Evolutionary conservation across 2,888 invertebrate species (phyloP), one percentile per base, ranked within the genome.

Genomic region (Cheilosia soror): DNA sequence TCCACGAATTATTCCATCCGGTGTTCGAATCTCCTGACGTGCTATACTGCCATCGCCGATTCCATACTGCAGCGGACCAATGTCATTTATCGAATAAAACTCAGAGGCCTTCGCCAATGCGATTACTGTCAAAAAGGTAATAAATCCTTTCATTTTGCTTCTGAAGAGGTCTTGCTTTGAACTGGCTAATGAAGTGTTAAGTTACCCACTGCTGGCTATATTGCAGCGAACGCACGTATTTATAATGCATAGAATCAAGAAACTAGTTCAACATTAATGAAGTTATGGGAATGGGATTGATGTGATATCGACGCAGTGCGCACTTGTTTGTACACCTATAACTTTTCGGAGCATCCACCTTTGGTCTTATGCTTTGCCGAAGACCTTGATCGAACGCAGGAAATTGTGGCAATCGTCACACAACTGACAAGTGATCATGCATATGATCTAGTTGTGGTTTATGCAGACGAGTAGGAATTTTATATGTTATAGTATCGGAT

Each of bases 1-100:
- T 71, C 90, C 90, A 81, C 89, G 88, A 25, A 89, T 88, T 47
- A 89, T 86, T 15, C 90, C 90, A 63, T 89, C 89, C 0, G 68
- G 65, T 5, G 87, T 75, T 11, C 78, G 76, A 29, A 77, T 42
- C 42, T 85, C 85, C 65, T 87, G 84, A 40, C 66, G 57, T 13
- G 87, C 20, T 11, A 73, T 57, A 69, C 76, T 75, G 0, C 79
- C 86, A 58, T 66, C 72, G 11, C 49, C 60, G 20, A 75, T 47
- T 31, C 76, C 87, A 29, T 71, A 87, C 9, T 47, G n/a, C 42
- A 63, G 37, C 4, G 66, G 13, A 20, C 49, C 53, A 13, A 69
- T 51, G 25, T 69, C 76, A 40, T 71, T 60, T 53, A 78, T 6
- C 7, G 79, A 44, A 69, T 53, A 79, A 2, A 66, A 53, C 37